These are phyloP conservation scores for Chloroceryle inda DNA, from an alignment of 2,797 vertebrate genomes.

Conservation along the genomic window DNA sequence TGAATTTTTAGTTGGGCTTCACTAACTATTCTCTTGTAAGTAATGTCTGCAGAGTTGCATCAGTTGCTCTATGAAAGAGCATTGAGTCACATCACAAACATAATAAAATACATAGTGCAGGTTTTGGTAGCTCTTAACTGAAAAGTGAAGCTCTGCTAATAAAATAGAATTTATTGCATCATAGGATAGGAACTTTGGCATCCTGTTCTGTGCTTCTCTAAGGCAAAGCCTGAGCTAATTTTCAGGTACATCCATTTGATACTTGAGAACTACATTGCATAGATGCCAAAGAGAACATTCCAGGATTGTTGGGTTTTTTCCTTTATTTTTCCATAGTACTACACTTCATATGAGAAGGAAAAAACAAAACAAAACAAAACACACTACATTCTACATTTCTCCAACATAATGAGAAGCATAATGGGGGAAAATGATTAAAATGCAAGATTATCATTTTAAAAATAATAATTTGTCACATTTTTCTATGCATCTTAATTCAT, in stretches of 20 bases:
- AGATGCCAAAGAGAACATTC: not conserved
- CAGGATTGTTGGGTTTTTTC: not conserved
- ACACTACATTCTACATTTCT: not conserved
- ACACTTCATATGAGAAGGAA: not conserved
- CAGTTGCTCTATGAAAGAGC: not conserved
- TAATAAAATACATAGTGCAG: not conserved
- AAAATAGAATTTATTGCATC: conserved; percentile 35
- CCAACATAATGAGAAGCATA: not conserved
- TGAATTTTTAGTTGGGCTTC: not conserved
- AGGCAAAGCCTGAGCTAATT: conserved; percentile 45
- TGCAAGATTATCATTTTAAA: accelerated
- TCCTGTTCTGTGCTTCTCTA: not conserved
- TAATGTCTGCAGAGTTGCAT: not conserved
- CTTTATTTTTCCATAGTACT: conserved; percentile 13
- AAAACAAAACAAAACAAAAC: not conserved
- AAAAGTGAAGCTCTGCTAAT: conserved; percentile 9
- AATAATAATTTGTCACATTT: not conserved
- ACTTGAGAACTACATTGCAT: conserved; percentile 24
- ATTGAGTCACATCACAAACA: not conserved
- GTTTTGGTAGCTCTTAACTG: not conserved
- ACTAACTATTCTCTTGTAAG: not conserved
- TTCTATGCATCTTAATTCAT: not conserved
- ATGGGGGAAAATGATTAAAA: not conserved
- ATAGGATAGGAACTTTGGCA: conserved; percentile 35
- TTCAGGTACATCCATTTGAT: conserved; percentile 21